Base-by-base conservation (phyloP, 2,113 vertebrate species). In the Pogona vitticeps region DNA sequence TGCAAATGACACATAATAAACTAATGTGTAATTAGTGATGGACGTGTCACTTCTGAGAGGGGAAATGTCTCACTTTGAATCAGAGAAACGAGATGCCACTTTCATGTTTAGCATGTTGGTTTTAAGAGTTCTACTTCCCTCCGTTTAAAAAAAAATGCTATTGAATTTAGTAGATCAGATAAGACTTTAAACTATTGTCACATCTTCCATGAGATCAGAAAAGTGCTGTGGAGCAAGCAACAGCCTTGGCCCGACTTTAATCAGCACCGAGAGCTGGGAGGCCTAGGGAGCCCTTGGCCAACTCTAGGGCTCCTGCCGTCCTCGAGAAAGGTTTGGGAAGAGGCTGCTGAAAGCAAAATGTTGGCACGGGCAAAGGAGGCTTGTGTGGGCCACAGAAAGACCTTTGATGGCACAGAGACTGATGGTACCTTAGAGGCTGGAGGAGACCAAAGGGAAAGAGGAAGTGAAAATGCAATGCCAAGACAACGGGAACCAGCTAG, bases 101-200 rank as follows among this genome's bases (percentile, higher is more conserved):
- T 94, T 94, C 90, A 94, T 92, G 89, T 96, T 93, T 95, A 95
- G 92, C 93, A 84, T 93, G 93, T 95, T 95, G 90, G 91, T 93
- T 95, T 96, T 91, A 95, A 96, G 94, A 93, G 95, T 95, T 96
- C 95, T 93, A 94, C 93, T 92, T 93, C 89, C 86, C 28, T 93
- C 46, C 46, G 5, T 52, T 94, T 95, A 91, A 91, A 93, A 92
- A 95, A 28, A 63, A 26, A 61, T 15, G 15, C 36, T 91, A 80
- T 92, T 92, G 89, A 92, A 89, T 95, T 95, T 95, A 91, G 93
- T 85, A 96, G 95, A 97, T 96, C 96, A 96, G 93, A 95, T 96
- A 95, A 96, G 95, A 93, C 94, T 94, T 94, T 95, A 95, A 96
- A 96, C 94, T 95, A 95, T 96, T 96, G 96, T 96, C 94, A 95